phyloP scores from a whole-genome alignment of 2,888 invertebrate genomes.

The Zaprionus obscuricornis region DNA sequence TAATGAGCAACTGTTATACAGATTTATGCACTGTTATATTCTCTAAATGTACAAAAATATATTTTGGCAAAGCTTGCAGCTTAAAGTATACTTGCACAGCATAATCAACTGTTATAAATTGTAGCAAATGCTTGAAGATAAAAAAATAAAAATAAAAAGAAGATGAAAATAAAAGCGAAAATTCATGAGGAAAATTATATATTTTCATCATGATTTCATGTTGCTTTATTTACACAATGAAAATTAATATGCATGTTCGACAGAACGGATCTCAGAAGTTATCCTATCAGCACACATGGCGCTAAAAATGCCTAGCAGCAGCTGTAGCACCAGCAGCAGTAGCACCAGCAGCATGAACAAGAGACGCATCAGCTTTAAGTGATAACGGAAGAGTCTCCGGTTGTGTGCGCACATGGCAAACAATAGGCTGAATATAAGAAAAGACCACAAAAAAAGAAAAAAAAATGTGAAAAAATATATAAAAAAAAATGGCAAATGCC shows the following conservation, averaged over 20 bases:
- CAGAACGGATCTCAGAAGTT: slow-evolving; percentile 14
- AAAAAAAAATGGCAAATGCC: too few species aligned
- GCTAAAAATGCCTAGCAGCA: slow-evolving; percentile 15
- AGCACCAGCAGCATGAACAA: slow-evolving; percentile 3
- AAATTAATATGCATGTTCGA: slow-evolving; percentile 51
- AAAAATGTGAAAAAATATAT: not conserved
- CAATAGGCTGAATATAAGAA: slow-evolving; percentile 40
- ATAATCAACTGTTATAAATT: too few species aligned
- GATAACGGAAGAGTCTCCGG: slow-evolving; percentile 25
- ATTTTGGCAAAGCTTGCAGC: too few species aligned
- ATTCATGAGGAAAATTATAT: too few species aligned
- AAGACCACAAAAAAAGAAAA: slow-evolving; percentile 28
- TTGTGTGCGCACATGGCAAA: slow-evolving; percentile 20
- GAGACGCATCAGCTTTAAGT: slow-evolving; percentile 3
- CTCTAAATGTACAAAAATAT: not conserved
- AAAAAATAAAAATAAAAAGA: slow-evolving; percentile 2
- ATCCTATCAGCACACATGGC: slow-evolving; percentile 50
- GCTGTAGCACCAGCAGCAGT: slow-evolving; percentile 9
- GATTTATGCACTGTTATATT: not conserved
- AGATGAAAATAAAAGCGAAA: too few species aligned
- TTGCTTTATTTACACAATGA: slow-evolving; percentile 44
- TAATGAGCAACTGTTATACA: not conserved
- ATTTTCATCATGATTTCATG: slow-evolving; percentile 20
- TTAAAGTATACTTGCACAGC: too few species aligned
- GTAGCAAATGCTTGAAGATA: too few species aligned